A percentile compares a stretch with the other conserved stretches of the same genome.
Conservation (phyloP, 30 jellyfish, hydroid and myxozoan species). For the Aurelia coerulea region DNA sequence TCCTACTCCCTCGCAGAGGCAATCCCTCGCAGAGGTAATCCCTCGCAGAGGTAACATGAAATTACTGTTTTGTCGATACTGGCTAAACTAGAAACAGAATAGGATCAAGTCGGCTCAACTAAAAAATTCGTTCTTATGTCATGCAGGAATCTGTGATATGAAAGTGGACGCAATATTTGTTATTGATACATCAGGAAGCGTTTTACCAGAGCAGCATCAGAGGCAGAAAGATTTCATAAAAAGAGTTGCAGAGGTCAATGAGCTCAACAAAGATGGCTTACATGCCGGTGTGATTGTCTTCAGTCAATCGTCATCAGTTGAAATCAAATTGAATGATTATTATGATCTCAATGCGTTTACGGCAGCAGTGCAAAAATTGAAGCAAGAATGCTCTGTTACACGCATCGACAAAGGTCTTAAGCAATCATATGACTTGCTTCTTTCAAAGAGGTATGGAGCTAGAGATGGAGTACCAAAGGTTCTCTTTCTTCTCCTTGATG, state of each 20-base stretch:
- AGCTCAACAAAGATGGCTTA: slow-evolving; percentile 37
- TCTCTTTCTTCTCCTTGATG: slow-evolving; percentile 28
- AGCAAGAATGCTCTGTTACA: slow-evolving; percentile 40
- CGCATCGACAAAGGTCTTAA: slow-evolving; percentile 55
- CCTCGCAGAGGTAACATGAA: too few relatives aligned
- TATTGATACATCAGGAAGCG: slow-evolving; percentile 75
- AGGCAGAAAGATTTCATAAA: slow-evolving; percentile 57
- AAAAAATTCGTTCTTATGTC: background rate
- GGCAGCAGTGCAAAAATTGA: slow-evolving; percentile 33
- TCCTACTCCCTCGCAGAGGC: too few relatives aligned
- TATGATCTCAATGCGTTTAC: slow-evolving; percentile 23
- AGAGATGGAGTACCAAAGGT: slow-evolving; percentile 46
- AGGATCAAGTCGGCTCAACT: too few relatives aligned
- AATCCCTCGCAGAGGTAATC: too few relatives aligned
- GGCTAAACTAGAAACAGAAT: too few relatives aligned
- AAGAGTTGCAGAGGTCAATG: slow-evolving; percentile 41
- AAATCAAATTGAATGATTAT: slow-evolving; percentile 47
- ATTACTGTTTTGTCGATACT: too few relatives aligned
- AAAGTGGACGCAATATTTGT: slow-evolving; percentile 51
- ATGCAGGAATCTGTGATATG: slow-evolving; percentile 28
- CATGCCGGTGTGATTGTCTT: slow-evolving; percentile 59
- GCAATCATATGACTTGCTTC: slow-evolving; percentile 26
- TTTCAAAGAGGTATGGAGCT: slow-evolving; percentile 62
- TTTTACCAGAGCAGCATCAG: slow-evolving; percentile 37
- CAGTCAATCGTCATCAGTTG: slow-evolving; percentile 64